These are phyloP conservation scores for Holocentrus rufus DNA, from an alignment of 2,797 vertebrate species.

Conservation along the genomic window DNA sequence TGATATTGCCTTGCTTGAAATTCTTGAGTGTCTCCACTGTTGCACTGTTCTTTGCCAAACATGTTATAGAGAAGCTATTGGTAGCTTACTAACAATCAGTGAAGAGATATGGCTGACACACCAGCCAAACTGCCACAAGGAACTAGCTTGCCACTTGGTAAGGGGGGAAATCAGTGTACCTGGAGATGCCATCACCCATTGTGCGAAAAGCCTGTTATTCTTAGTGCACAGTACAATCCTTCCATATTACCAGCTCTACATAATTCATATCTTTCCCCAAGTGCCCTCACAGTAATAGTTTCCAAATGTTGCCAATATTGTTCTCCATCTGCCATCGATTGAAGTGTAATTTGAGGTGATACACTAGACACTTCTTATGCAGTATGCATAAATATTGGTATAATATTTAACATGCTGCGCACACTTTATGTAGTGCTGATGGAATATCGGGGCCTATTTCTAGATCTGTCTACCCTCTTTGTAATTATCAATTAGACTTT, in stretches of 20 bases:
- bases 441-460: constrained; percentile 59
- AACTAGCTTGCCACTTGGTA: constrained; percentile 38
- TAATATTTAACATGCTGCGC: constrained; percentile 65
- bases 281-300: constrained; percentile 59
- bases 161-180: constrained; percentile 38
- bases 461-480: constrained; percentile 62
- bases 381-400: constrained; percentile 67
- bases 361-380: constrained; percentile 56
- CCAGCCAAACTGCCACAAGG: constrained; percentile 8
- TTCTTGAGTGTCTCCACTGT: constrained; percentile 16
- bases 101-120: constrained; percentile 28
- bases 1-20: constrained; percentile 22
- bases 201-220: constrained; percentile 58
- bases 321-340: constrained; percentile 67
- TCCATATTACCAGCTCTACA: constrained; percentile 50
- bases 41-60: constrained; percentile 10
- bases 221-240: constrained; percentile 43
- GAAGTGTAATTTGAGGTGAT: constrained; percentile 60
- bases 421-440: constrained; percentile 60
- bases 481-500: constrained; percentile 79
- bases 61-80: constrained; percentile 36
- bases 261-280: constrained; percentile 57
- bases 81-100: constrained; percentile 46
- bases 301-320: constrained; percentile 70
- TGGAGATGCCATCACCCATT: constrained; percentile 31